Percentiles rank a stretch among this genome's conserved stretches.
Evolutionary conservation across 2,888 invertebrate species (phyloP).

Genomic region (Drosophila kanekoi): DNA sequence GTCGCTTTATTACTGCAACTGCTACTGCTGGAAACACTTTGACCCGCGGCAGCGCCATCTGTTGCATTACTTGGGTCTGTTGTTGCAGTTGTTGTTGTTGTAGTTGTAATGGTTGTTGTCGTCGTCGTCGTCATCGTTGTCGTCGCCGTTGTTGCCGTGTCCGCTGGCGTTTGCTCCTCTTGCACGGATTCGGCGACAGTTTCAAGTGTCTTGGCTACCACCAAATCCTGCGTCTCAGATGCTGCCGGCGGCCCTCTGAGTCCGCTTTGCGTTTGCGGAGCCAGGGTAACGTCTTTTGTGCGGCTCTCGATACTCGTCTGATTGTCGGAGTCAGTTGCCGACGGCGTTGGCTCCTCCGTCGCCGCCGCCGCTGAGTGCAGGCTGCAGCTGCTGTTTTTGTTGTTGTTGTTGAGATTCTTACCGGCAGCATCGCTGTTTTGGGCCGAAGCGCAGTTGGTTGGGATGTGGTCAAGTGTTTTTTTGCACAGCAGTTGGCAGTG

Average conservation of each 20-base stretch:
- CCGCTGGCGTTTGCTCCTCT: slow-evolving; percentile 22
- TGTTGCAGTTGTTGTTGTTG: slow-evolving; percentile 21
- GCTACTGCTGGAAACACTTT: slow-evolving; percentile 81
- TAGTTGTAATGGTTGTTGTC: slow-evolving; percentile 17
- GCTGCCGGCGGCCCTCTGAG: too few relatives aligned
- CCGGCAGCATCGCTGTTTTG: slow-evolving; percentile 38
- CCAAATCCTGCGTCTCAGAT: slow-evolving; percentile 8
- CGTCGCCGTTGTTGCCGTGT: slow-evolving; percentile 17
- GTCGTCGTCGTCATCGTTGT: slow-evolving; percentile 28
- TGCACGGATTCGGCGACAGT: slow-evolving; percentile 50
- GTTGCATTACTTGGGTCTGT: slow-evolving; percentile 6
- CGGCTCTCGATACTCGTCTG: slow-evolving; percentile 83
- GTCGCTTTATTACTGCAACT: slow-evolving; percentile 86
- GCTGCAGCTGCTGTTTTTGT: slow-evolving; percentile 58
- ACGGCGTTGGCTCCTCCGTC: slow-evolving; percentile 22
- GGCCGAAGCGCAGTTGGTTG: background rate
- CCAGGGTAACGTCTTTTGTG: slow-evolving; percentile 85
- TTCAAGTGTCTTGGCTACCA: slow-evolving; percentile 51
- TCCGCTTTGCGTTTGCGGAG: slow-evolving; percentile 84
- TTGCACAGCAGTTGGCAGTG: slow-evolving; percentile 82
- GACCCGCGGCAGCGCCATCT: slow-evolving; percentile 40
- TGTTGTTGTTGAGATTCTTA: slow-evolving; percentile 77
- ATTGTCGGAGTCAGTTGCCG: slow-evolving; percentile 64
- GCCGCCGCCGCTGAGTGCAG: slow-evolving; percentile 33
- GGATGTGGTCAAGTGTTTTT: slow-evolving; percentile 59